A percentile compares a stretch with the other conserved stretches of the same genome.
Conservation (phyloP, 2,888 invertebrate species). For the Brachylomia viminalis region DNA sequence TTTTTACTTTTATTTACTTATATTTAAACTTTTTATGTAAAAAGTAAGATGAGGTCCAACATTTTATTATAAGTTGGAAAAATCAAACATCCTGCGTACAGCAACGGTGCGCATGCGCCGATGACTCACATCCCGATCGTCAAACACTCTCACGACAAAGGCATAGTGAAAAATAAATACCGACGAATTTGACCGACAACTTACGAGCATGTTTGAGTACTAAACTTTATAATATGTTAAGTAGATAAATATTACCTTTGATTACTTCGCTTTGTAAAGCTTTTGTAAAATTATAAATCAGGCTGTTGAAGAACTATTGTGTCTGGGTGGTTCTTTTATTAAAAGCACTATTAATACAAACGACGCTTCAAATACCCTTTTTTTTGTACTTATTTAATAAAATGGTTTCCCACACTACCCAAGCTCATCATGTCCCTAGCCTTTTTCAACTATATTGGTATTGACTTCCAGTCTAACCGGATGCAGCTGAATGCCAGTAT, state of each 20-base stretch:
- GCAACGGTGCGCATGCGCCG: slow-evolving; percentile 80
- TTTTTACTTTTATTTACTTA: too few species aligned
- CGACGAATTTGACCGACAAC: slow-evolving; percentile 76
- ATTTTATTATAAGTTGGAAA: not conserved
- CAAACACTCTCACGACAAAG: slow-evolving; percentile 88
- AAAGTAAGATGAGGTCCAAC: not conserved
- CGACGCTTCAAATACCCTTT: not conserved
- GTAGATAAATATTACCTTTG: slow-evolving; percentile 53
- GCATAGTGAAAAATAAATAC: slow-evolving; percentile 82
- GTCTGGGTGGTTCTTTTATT: not conserved
- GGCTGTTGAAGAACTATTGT: not conserved
- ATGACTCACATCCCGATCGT: slow-evolving; percentile 86
- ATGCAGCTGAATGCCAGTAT: too few species aligned
- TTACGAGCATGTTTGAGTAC: slow-evolving; percentile 67
- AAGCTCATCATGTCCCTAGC: too few species aligned
- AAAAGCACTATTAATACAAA: not conserved
- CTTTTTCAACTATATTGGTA: too few species aligned
- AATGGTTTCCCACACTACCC: not conserved
- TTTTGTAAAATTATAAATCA: slow-evolving; percentile 36
- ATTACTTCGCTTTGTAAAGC: slow-evolving; percentile 37
- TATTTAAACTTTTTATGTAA: not conserved
- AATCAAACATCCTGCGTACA: slow-evolving; percentile 75
- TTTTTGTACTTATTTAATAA: not conserved
- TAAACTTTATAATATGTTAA: slow-evolving; percentile 55
- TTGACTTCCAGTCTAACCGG: too few species aligned